Percentiles rank a stretch among this genome's conserved stretches.
Conservation (phyloP, 2,888 invertebrate species). For the Drosophila leonis region DNA sequence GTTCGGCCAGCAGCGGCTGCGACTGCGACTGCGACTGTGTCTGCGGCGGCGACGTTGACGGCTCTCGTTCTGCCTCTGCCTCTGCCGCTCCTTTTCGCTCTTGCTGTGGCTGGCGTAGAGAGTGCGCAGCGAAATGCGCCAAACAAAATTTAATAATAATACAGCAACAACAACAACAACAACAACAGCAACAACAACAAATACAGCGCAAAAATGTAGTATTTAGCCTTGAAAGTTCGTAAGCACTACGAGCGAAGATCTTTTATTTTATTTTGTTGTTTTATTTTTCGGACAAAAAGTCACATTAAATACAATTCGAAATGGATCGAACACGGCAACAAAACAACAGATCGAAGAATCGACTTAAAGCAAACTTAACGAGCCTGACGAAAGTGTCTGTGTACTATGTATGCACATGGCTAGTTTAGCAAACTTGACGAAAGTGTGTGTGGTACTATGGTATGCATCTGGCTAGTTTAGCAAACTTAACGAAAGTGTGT, state of each 20-base stretch:
- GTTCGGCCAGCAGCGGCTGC: conserved; percentile 22
- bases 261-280: conserved; percentile 37
- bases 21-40: conserved; percentile 14
- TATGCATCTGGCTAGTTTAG: no score
- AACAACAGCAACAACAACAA: conserved; percentile 5
- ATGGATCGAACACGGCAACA: conserved; percentile 20
- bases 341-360: conserved; percentile 20
- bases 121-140: conserved; percentile 67
- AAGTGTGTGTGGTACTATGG: neutral
- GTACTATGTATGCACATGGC: neutral
- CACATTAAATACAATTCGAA: conserved; percentile 43
- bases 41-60: conserved; percentile 10
- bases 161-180: conserved; percentile 40
- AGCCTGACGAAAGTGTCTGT: conserved; percentile 13
- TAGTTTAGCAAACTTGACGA: neutral
- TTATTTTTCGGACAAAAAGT: conserved; percentile 31
- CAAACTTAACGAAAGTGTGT: neutral
- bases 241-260: conserved; percentile 76
- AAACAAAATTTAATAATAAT: conserved; percentile 79
- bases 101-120: conserved; percentile 8
- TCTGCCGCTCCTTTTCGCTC: neutral
- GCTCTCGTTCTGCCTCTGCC: neutral
- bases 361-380: conserved; percentile 14
- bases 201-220: conserved; percentile 64
- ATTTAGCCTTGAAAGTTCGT: conserved; percentile 82